Evolutionary conservation across 2,113 vertebrate species (phyloP), one percentile per base, ranked within the genome.

Genomic region (Sinocyclocheilus maitianheensis): DNA sequence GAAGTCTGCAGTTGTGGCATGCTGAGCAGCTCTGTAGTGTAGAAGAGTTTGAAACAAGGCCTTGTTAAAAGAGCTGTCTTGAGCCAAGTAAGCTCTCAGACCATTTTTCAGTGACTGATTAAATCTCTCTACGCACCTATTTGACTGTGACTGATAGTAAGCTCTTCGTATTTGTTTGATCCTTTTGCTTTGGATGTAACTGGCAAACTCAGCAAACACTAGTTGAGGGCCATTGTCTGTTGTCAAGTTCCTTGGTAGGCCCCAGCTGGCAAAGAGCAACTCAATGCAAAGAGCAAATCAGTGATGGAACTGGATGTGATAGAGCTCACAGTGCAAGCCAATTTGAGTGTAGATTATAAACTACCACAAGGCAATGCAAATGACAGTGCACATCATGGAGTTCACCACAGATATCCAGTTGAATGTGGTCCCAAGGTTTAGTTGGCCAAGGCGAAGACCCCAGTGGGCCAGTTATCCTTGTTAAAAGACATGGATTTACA

Each of bases 151-250:
- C 12, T 76, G 37, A 34, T 69, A 12, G 51, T n/a, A 2, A 65
- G 26, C 5, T 37, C 14, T 30, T 72, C 1, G 5, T 55, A 12
- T 51, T 18, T 76, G 53, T 22, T 74, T 60, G 18, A 67, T 69
- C 13, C 26, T 24, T 40, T 79, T 77, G 10, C 40, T 18, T 10
- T 69, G 43, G 18, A 72, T 16, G 51, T 79, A 79, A 12, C 40
- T 46, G 20, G 75, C 11, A 26, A 85, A 85, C 48, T 81, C 78
- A 6, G 67, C 51, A 55, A 69, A 86, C 13, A 75, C n/a, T 11
- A 82, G 3, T 26, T n/a, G 20, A n/a, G 58, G 58, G 22, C 20
- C 22, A n/a, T 62, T 62, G 20, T 62, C 58, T 10, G 58, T 62
- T 10, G 22, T 62, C 20, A 22, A 22, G 58, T 22, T 62, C 22